Base-by-base conservation (phyloP, 2,113 vertebrate genomes). In the Leucosticte australis region DNA sequence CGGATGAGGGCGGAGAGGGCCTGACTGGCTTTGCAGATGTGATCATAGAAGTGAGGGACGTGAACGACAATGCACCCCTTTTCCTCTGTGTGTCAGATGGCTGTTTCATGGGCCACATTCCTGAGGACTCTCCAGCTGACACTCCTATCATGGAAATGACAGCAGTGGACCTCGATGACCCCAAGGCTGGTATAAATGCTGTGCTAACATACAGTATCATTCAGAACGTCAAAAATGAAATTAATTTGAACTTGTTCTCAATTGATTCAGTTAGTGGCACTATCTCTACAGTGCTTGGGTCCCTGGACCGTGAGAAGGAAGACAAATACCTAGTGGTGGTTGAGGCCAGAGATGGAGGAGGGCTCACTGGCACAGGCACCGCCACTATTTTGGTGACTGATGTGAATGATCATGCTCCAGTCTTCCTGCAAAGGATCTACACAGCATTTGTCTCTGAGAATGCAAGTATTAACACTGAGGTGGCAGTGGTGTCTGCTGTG, bases 21-120 rank as follows among this genome's bases (percentile, higher is more conserved):
- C 97, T 99, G 57, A 99, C 98, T 0, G 98, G 99, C 41, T 99
- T 99, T 55, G 98, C 99, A n/a, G 98, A 99, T 11, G 98, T 99
- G 47, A 95, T 99, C 52, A 94, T 99, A 71, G 98, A 98, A 24
- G 98, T 99, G 87, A 95, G 77, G 37, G 98, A 99, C 10, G 94
- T 98, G 75, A 99, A 99, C 1, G 99, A 99, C 97, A 99, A 99
- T 0, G 89, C 97, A 0, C 99, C 98, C 17, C 96, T 98, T 52
- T 99, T 99, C 97, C 98, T 98, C 30, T 99, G 99, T 44, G 92
- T 97, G 3, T 83, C 94, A 0, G 98, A 98, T 6, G 97, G 97
- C 35, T 99, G 98, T 46, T 99, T 99, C 49, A 83, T 94, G 1
- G 98, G 99, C 33, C 96, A 97, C 4, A 75, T 99, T 37, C 96